Percentiles rank a stretch among this genome's conserved stretches.
These are phyloP conservation scores for Harpalus rubripes DNA, from an alignment of 2,888 invertebrate species.

Conservation along the genomic window DNA sequence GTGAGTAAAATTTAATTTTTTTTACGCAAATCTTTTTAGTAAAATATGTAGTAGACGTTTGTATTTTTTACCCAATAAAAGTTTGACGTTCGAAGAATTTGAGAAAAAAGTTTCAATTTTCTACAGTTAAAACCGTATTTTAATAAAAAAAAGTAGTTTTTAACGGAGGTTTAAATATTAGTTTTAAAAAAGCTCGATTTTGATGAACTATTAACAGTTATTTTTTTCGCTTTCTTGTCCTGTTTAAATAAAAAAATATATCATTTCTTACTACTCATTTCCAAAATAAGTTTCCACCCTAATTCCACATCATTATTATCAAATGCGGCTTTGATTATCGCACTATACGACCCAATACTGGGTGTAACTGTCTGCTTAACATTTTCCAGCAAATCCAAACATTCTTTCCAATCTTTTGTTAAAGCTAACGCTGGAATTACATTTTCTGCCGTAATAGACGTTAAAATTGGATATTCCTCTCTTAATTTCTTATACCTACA, in stretches of 20 bases:
- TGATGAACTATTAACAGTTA: too few relatives aligned
- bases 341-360: slow-evolving; percentile 78
- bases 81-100: too few relatives aligned
- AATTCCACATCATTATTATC: slow-evolving; percentile 79
- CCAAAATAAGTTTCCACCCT: slow-evolving; percentile 82
- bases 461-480: slow-evolving; percentile 80
- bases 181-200: too few relatives aligned
- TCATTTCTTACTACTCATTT: slow-evolving; percentile 76
- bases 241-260: background rate
- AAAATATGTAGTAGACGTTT: too few relatives aligned
- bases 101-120: too few relatives aligned
- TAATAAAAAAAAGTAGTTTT: too few relatives aligned
- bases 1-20: too few relatives aligned
- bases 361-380: slow-evolving; percentile 79
- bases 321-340: slow-evolving; percentile 81
- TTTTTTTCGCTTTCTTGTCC: too few relatives aligned
- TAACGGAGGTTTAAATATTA: too few relatives aligned
- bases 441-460: slow-evolving; percentile 81
- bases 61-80: too few relatives aligned
- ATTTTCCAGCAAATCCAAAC: slow-evolving; percentile 81
- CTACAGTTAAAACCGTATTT: too few relatives aligned
- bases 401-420: slow-evolving; percentile 83
- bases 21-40: too few relatives aligned
- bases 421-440: slow-evolving; percentile 82
- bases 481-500: slow-evolving; percentile 75